These are phyloP conservation scores for Drosophila triauraria DNA, from an alignment of 1,140 invertebrate genomes.

Conservation along the genomic window DNA sequence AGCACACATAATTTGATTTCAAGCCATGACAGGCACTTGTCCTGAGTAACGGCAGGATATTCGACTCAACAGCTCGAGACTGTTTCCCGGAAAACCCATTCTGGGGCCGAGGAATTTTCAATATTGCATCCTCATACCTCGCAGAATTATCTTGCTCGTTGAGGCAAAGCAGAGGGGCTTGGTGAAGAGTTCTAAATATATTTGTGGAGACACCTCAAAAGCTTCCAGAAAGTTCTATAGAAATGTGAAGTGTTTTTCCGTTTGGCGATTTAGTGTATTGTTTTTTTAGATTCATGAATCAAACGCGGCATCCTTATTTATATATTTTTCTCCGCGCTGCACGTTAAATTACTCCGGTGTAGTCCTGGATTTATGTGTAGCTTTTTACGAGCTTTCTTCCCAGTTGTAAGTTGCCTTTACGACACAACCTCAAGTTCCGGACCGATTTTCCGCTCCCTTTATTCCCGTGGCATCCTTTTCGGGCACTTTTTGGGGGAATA, in stretches of 20 bases:
- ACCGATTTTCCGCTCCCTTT: not conserved
- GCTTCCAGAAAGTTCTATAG: not conserved
- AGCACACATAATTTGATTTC: conserved; percentile 15
- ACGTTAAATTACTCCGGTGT: conserved; percentile 2
- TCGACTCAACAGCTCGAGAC: conserved; percentile 16
- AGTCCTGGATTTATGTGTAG: conserved; percentile 8
- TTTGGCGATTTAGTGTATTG: not conserved
- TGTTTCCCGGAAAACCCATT: conserved; percentile 5
- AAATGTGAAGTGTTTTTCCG: not conserved
- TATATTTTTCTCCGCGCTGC: not conserved
- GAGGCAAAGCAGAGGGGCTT: not conserved
- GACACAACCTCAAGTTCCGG: conserved; percentile 17
- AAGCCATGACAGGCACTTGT: conserved; percentile 21
- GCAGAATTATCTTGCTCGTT: not conserved
- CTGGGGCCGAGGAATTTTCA: conserved; percentile 44
- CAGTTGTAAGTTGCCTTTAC: conserved; percentile 20
- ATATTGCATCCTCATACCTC: conserved; percentile 26
- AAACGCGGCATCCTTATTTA: not conserved
- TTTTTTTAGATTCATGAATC: not conserved
- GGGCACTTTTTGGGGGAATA: conserved; percentile 15
- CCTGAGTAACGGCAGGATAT: conserved; percentile 11
- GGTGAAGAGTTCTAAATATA: not conserved
- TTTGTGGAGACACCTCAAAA: not conserved
- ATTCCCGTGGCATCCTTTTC: not conserved
- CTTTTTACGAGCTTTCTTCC: conserved; percentile 23